phyloP scores from a whole-genome alignment of 2,888 invertebrate species.

The Trilocha varians region DNA sequence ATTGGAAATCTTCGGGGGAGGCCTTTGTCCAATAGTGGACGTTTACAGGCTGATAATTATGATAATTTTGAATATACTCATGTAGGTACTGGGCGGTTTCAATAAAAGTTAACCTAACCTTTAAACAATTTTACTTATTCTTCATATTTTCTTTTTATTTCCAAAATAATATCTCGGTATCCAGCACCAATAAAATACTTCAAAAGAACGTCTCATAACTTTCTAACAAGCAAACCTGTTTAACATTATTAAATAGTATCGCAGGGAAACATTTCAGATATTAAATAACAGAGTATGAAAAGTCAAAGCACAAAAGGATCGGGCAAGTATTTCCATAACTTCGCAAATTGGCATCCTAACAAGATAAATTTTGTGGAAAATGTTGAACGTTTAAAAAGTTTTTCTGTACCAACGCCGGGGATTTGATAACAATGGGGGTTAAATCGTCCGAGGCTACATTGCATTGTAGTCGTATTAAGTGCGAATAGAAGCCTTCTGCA shows the following conservation, averaged over 20 bases:
- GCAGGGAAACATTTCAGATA: not conserved
- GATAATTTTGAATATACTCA: too few species aligned
- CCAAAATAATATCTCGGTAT: too few species aligned
- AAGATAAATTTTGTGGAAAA: slow-evolving; percentile 21
- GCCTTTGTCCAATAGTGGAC: too few species aligned
- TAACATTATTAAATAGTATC: not conserved
- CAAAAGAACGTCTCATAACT: too few species aligned
- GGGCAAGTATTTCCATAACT: slow-evolving; percentile 1
- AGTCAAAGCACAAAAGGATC: slow-evolving; percentile 2
- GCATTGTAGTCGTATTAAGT: slow-evolving; percentile 53
- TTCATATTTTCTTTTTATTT: too few species aligned
- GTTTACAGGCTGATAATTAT: too few species aligned
- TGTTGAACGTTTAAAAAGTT: slow-evolving; percentile 33
- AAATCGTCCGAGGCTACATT: slow-evolving; percentile 40
- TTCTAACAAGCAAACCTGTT: not conserved
- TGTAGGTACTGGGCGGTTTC: too few species aligned
- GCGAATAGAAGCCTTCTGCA: slow-evolving; percentile 37
- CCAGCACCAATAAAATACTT: too few species aligned
- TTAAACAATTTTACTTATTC: too few species aligned
- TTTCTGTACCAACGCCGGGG: slow-evolving; percentile 28
- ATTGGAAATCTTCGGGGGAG: too few species aligned
- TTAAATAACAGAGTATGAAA: slow-evolving; percentile 4
- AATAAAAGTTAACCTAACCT: too few species aligned
- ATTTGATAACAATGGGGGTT: slow-evolving; percentile 38
- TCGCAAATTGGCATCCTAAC: slow-evolving; percentile 18